Percentiles rank a stretch among this genome's conserved stretches.
Evolutionary conservation across 2,888 invertebrate genomes (phyloP).

Genomic region (Anoplius nigerrimus): DNA sequence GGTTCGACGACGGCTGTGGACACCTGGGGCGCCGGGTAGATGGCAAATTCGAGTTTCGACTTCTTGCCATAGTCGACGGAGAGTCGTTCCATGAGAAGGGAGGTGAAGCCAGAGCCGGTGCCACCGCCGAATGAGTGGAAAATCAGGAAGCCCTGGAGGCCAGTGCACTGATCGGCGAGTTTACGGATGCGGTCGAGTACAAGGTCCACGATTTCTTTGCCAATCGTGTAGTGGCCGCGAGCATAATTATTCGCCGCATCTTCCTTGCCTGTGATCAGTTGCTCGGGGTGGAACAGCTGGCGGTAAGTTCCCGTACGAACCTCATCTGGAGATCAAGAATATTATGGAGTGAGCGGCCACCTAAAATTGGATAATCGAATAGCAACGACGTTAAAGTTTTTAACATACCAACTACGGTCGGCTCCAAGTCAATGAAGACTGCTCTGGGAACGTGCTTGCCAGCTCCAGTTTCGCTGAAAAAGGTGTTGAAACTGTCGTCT

Average conservation of each 20-base stretch:
- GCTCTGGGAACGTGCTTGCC: conserved; percentile 97
- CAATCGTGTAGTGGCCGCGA: conserved; percentile 97
- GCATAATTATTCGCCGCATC: conserved; percentile 99
- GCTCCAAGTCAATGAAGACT: conserved; percentile 96
- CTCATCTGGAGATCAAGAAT: conserved; percentile 79
- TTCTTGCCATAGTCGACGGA: conserved; percentile 98
- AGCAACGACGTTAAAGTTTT: neutral
- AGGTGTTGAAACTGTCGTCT: conserved; percentile 96
- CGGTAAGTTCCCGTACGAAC: conserved; percentile 95
- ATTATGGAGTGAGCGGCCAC: neutral
- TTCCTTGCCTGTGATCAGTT: conserved; percentile 97
- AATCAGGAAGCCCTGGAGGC: conserved; percentile 94
- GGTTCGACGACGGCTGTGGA: conserved; percentile 96
- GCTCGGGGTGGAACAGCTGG: conserved; percentile 97
- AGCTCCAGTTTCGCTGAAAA: conserved; percentile 95
- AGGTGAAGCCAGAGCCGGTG: conserved; percentile 97
- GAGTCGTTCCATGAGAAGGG: conserved; percentile 96
- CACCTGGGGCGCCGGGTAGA: conserved; percentile 96
- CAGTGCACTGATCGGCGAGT: conserved; percentile 93
- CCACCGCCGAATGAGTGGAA: conserved; percentile 97
- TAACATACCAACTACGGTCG: conserved; percentile 88
- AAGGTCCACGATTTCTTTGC: conserved; percentile 94
- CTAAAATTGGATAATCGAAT: neutral
- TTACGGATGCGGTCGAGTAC: conserved; percentile 92
- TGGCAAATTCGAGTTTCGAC: conserved; percentile 90